A percentile compares a stretch with the other conserved stretches of the same genome.
Conservation (phyloP, 1,140 invertebrate species). For the Procambarus clarkii region DNA sequence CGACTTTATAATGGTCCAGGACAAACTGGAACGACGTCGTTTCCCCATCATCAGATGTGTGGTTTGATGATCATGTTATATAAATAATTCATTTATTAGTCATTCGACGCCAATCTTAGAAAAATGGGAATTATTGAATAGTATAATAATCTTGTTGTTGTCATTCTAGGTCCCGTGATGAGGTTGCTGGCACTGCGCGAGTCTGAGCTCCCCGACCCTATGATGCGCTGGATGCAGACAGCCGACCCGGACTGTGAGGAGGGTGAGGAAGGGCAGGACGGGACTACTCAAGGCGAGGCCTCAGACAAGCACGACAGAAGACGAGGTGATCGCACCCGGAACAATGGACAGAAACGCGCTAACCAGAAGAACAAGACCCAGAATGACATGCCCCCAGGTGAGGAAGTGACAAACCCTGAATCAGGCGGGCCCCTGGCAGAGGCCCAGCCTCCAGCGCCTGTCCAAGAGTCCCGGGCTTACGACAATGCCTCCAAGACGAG, state of each 20-base stretch:
- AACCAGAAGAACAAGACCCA: slow-evolving; percentile 58
- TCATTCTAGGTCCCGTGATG: slow-evolving; percentile 59
- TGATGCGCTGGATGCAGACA: slow-evolving; percentile 60
- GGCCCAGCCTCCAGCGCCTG: slow-evolving; percentile 33
- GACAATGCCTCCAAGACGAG: not conserved
- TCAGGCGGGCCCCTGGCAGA: not conserved
- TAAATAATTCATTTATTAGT: too few species aligned
- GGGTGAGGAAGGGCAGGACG: slow-evolving; percentile 20
- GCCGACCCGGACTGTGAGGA: slow-evolving; percentile 66
- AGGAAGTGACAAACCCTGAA: not conserved
- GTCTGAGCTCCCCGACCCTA: slow-evolving; percentile 66
- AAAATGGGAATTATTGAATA: too few species aligned
- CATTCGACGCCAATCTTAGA: too few species aligned
- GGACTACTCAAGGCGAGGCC: not conserved
- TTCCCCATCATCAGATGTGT: too few species aligned
- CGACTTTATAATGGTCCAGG: too few species aligned
- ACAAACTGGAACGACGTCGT: too few species aligned
- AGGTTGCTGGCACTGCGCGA: slow-evolving; percentile 56
- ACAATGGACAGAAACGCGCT: slow-evolving; percentile 18
- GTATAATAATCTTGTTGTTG: not conserved
- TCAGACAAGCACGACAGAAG: slow-evolving; percentile 2
- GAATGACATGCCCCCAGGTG: slow-evolving; percentile 52
- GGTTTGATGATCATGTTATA: too few species aligned
- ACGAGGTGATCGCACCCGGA: not conserved
- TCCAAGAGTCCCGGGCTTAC: slow-evolving; percentile 50